Evolutionary conservation across 2,888 invertebrate species (phyloP).

Genomic region (Brenthis ino): DNA sequence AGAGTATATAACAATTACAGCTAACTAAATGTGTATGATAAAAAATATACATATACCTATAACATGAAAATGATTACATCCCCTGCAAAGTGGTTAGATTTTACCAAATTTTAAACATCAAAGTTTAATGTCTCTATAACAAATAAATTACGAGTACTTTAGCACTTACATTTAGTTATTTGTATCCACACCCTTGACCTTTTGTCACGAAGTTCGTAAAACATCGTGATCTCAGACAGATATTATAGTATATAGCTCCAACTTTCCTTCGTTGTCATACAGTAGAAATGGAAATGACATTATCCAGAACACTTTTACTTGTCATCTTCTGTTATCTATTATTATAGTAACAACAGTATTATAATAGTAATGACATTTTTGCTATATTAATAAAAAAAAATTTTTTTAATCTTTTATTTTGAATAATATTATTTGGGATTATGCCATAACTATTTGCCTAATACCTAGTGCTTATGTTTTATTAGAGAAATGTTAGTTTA

Average conservation of each 20-base stretch:
- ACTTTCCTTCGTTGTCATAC: conserved; percentile 29
- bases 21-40: too few relatives aligned
- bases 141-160: conserved; percentile 3
- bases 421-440: too few relatives aligned
- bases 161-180: conserved; percentile 44
- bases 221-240: conserved; percentile 50
- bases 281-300: conserved; percentile 31
- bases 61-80: too few relatives aligned
- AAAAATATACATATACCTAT: too few relatives aligned
- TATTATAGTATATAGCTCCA: conserved; percentile 26
- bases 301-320: conserved; percentile 36
- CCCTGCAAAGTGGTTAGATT: too few relatives aligned
- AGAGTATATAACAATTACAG: too few relatives aligned
- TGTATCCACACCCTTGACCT: conserved; percentile 61
- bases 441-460: too few relatives aligned
- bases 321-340: conserved; percentile 10
- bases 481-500: too few relatives aligned
- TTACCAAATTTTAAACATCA: background rate
- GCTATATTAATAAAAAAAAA: background rate
- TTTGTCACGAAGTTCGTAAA: conserved; percentile 65
- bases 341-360: background rate
- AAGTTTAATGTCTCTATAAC: background rate
- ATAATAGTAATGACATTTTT: background rate
- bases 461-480: too few relatives aligned
- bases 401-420: too few relatives aligned